Percentiles rank a stretch among this genome's conserved stretches.
Evolutionary conservation across 2,888 invertebrate species (phyloP).

Genomic region (Molanna angustata): DNA sequence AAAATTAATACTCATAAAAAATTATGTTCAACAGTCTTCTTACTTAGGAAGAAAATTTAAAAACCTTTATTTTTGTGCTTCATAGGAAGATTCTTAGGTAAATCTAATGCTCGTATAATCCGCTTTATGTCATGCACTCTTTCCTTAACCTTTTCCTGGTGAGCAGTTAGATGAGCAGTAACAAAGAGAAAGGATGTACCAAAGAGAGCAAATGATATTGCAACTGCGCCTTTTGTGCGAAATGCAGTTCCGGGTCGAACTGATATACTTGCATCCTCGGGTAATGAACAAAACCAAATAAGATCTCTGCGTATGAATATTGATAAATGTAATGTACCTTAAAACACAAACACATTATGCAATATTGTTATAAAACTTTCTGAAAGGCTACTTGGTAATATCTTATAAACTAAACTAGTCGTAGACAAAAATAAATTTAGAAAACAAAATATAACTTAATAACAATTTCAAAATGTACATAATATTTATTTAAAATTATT

Average conservation of each 20-base stretch:
- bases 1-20: not conserved
- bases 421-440: no score
- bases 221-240: constrained; percentile 93
- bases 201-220: constrained; percentile 87
- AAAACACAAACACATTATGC: no score
- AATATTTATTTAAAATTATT: no score
- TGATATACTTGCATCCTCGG: constrained; percentile 84
- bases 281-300: constrained; percentile 93
- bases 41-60: not conserved
- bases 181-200: constrained; percentile 95
- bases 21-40: not conserved
- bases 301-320: constrained; percentile 88
- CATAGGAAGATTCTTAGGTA: constrained; percentile 77
- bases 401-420: no score
- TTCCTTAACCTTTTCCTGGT: constrained; percentile 85
- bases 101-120: constrained; percentile 76
- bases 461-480: no score
- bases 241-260: constrained; percentile 89
- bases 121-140: constrained; percentile 81
- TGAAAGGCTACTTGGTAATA: no score
- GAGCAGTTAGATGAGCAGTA: constrained; percentile 92
- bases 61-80: constrained; percentile 71
- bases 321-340: constrained; percentile 81
- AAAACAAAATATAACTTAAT: no score
- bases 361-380: no score